phyloP scores from a whole-genome alignment of 2,113 vertebrate genomes.

The Emberiza fucata region DNA sequence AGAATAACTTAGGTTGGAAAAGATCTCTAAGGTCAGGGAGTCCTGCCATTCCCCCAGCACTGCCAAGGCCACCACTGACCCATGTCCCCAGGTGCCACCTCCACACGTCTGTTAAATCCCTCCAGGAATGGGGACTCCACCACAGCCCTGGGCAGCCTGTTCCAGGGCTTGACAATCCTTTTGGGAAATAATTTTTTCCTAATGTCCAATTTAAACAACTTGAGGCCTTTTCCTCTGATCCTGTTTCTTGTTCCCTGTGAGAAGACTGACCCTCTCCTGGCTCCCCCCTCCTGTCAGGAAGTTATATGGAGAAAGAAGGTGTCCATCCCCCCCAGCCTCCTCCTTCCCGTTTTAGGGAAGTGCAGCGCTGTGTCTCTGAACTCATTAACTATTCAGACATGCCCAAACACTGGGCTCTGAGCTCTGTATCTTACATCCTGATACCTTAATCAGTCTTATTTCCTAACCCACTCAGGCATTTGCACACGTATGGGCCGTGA shows the following conservation, averaged over 20 bases:
- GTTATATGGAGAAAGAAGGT: background rate
- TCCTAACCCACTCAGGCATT: background rate
- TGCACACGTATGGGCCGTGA: accelerated
- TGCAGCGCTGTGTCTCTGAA: background rate
- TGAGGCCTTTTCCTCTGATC: background rate
- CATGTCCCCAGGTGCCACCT: background rate
- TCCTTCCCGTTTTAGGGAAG: background rate
- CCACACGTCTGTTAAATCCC: background rate
- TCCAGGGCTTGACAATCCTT: background rate
- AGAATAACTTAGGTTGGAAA: background rate
- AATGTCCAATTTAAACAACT: background rate
- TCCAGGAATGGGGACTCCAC: background rate
- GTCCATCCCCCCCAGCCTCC: accelerated
- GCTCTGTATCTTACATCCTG: background rate
- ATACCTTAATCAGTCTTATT: background rate
- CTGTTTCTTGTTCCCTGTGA: background rate
- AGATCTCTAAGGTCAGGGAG: background rate
- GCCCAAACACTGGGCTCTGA: background rate
- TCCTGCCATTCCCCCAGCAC: background rate
- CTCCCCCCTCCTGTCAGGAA: background rate
- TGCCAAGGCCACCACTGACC: background rate
- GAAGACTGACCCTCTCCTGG: background rate
- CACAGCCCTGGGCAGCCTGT: background rate
- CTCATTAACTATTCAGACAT: background rate
- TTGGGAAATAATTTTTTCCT: background rate